Evolutionary conservation across 2,888 invertebrate genomes (phyloP).

Genomic region (Gordius sp.): DNA sequence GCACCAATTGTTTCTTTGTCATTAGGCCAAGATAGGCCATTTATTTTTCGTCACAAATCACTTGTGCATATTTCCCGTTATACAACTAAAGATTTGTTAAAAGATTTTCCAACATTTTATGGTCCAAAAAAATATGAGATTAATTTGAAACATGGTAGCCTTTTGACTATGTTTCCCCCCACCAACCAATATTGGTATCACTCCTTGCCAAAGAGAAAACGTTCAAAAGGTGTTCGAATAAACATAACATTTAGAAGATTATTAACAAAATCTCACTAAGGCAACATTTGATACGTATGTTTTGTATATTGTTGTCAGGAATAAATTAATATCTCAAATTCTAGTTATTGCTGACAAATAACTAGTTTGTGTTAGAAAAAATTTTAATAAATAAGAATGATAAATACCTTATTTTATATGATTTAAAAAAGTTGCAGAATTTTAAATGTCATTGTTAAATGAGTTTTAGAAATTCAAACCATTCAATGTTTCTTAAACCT

Average conservation of each 20-base stretch:
- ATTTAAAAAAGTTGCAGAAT: too few relatives aligned
- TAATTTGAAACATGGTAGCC: constrained; percentile 39
- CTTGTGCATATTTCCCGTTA: constrained; percentile 23
- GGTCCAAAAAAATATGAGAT: constrained; percentile 29
- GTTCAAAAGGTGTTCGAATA: constrained; percentile 33
- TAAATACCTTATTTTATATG: too few relatives aligned
- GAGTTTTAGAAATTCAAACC: too few relatives aligned
- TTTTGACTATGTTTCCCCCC: constrained; percentile 43
- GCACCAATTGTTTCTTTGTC: constrained; percentile 43
- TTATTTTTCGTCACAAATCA: constrained; percentile 38
- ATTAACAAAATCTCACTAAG: constrained; percentile 8
- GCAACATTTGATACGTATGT: too few relatives aligned
- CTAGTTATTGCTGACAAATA: too few relatives aligned
- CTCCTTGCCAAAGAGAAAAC: constrained; percentile 39
- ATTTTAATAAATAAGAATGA: too few relatives aligned
- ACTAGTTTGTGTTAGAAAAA: too few relatives aligned
- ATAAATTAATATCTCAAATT: too few relatives aligned
- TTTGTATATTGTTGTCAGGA: too few relatives aligned
- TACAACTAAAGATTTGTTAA: constrained; percentile 34
- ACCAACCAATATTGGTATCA: constrained; percentile 46
- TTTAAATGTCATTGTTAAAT: too few relatives aligned
- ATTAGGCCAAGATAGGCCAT: constrained; percentile 39
- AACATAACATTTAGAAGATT: constrained; percentile 39
- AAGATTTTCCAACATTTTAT: constrained; percentile 20
- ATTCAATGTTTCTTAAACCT: too few relatives aligned